Percentiles rank a stretch among this genome's conserved stretches.
These are phyloP conservation scores for Nomada goodeniana DNA, from an alignment of 2,888 invertebrate genomes.

Conservation along the genomic window DNA sequence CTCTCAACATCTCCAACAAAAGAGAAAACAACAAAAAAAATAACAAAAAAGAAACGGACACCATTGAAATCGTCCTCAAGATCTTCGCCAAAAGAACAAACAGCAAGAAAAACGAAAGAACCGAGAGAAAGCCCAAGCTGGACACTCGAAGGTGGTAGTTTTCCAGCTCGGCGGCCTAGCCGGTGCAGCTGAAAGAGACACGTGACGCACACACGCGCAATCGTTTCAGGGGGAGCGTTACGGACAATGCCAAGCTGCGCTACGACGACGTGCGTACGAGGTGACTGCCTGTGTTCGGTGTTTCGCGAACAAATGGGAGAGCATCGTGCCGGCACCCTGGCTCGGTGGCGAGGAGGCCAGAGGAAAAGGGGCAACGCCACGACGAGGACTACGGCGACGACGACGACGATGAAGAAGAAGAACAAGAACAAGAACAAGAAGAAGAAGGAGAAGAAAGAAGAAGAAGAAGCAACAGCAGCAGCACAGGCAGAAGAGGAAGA, in stretches of 20 bases:
- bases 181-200: constrained; percentile 58
- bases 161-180: constrained; percentile 34
- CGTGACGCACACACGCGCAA: constrained; percentile 52
- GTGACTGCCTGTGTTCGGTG: constrained; percentile 78
- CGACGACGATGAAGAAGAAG: constrained; percentile 19
- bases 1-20: not conserved
- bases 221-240: constrained; percentile 19
- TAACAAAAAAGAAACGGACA: not conserved
- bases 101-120: not conserved
- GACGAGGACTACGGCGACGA: not conserved
- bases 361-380: constrained; percentile 16
- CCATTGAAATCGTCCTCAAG: not conserved
- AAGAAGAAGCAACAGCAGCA: constrained; percentile 51
- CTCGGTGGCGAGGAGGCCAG: constrained; percentile 42
- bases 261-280: constrained; percentile 69
- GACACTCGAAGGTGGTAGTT: constrained; percentile 41
- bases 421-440: constrained; percentile 46
- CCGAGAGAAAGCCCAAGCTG: not conserved
- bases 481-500: constrained; percentile 38
- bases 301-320: constrained; percentile 83
- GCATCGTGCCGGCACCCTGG: constrained; percentile 77
- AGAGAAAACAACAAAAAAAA: not conserved
- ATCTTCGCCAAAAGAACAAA: not conserved
- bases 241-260: constrained; percentile 65
- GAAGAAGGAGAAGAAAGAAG: constrained; percentile 51